phyloP scores from a whole-genome alignment of 2,888 invertebrate species.

The Agonum fuliginosum region DNA sequence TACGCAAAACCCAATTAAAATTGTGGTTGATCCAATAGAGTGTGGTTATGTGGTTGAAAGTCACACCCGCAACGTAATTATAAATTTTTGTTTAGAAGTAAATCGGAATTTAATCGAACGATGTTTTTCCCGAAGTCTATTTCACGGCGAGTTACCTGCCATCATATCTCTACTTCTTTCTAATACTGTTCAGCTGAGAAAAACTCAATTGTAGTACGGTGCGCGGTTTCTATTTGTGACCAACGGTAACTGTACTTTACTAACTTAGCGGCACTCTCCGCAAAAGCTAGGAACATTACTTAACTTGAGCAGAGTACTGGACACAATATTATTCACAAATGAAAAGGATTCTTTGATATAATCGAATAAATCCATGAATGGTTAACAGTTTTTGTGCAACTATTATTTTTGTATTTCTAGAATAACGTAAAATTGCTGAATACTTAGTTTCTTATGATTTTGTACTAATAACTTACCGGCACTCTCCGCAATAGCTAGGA shows the following conservation, averaged over 20 bases:
- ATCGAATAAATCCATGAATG: too few species aligned
- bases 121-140: conserved; percentile 39
- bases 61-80: conserved; percentile 43
- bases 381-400: too few species aligned
- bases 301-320: too few species aligned
- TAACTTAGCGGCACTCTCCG: neutral
- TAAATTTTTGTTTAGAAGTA: conserved; percentile 31
- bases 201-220: conserved; percentile 9
- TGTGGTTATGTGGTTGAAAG: conserved; percentile 41
- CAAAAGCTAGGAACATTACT: too few species aligned
- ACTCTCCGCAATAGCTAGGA: too few species aligned
- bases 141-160: conserved; percentile 42
- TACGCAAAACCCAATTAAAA: conserved; percentile 30
- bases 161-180: conserved; percentile 40
- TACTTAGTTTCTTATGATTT: too few species aligned
- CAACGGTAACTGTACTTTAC: too few species aligned
- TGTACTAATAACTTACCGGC: too few species aligned
- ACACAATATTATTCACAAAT: too few species aligned
- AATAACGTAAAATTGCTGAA: too few species aligned
- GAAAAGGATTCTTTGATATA: too few species aligned
- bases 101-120: conserved; percentile 41
- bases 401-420: too few species aligned
- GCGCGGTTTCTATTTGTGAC: conserved; percentile 1
- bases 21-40: conserved; percentile 20
- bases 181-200: conserved; percentile 12